phyloP scores from a whole-genome alignment of 2,113 vertebrate species.

The Eulemur rufifrons region DNA sequence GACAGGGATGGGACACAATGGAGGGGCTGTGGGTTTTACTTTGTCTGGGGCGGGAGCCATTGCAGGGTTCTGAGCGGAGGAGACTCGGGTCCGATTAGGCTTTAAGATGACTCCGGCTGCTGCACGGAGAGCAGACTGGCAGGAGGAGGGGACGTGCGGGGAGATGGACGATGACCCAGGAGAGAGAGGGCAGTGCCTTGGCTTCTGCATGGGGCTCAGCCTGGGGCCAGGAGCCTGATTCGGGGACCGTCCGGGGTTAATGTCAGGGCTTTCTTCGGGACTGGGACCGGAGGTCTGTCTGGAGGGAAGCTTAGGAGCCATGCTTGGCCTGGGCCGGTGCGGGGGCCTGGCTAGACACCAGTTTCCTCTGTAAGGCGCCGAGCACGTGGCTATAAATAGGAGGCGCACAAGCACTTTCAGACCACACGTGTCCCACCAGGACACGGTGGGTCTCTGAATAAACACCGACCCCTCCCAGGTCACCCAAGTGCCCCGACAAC shows the following conservation, averaged over 20 bases:
- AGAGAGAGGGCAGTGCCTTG: not conserved
- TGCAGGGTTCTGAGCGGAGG: not conserved
- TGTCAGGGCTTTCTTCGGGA: conserved; percentile 20
- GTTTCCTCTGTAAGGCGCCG: conserved; percentile 36
- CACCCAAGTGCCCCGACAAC: not conserved
- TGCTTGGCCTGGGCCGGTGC: not conserved
- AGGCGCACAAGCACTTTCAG: not conserved
- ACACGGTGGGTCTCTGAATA: not conserved
- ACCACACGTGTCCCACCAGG: not conserved
- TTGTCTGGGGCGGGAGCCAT: not conserved
- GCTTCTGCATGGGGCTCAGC: not conserved
- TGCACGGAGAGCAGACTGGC: not conserved
- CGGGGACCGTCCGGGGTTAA: not conserved
- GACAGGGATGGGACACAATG: not conserved
- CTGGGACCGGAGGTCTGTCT: not conserved
- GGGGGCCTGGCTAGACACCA: conserved; percentile 20
- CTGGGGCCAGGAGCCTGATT: not conserved
- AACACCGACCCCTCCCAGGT: not conserved
- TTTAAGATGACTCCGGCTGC: not conserved
- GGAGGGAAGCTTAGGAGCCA: conserved; percentile 43
- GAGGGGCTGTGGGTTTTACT: not conserved
- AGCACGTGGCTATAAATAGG: conserved; percentile 19
- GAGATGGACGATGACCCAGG: not conserved
- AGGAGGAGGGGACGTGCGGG: not conserved
- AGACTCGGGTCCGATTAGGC: not conserved